Percentiles rank a stretch among this genome's conserved stretches.
Conservation (phyloP, 30 jellyfish, hydroid and myxozoan genomes). For the Nemopilema nomurai region DNA sequence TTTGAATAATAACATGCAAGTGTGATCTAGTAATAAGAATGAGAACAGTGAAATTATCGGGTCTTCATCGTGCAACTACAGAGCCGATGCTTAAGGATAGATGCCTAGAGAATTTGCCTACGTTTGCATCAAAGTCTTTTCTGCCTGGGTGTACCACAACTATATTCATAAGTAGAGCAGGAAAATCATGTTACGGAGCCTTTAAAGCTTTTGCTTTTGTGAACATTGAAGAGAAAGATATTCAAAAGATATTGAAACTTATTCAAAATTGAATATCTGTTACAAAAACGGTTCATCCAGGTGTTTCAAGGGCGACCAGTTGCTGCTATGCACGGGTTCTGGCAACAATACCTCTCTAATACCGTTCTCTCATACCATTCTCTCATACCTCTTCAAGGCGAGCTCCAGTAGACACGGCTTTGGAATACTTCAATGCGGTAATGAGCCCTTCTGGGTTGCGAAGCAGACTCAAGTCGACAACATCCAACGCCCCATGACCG, state of each 20-base stretch:
- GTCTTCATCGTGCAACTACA: no score
- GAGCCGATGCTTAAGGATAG: no score
- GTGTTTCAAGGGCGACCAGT: not conserved
- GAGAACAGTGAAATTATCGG: not conserved
- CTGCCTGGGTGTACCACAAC: no score
- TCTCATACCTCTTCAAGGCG: slow-evolving; percentile 23
- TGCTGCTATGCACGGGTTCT: not conserved
- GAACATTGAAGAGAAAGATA: not conserved
- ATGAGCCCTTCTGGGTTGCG: slow-evolving; percentile 54
- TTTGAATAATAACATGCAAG: slow-evolving; percentile 31
- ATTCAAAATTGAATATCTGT: not conserved
- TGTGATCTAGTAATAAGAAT: not conserved
- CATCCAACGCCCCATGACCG: slow-evolving; percentile 46
- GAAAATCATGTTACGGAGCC: no score
- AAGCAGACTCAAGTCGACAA: slow-evolving; percentile 47
- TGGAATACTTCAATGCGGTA: slow-evolving; percentile 30
- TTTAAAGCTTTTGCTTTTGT: not conserved
- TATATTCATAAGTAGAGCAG: no score
- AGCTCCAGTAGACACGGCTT: slow-evolving; percentile 28
- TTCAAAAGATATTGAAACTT: not conserved
- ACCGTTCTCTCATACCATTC: not conserved
- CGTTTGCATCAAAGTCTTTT: no score
- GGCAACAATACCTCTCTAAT: not conserved
- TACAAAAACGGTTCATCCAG: no score
- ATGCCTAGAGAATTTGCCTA: no score